A percentile compares a stretch with the other conserved stretches of the same genome.
phyloP scores from a whole-genome alignment of 2,113 vertebrate species.

The Sander vitreus region DNA sequence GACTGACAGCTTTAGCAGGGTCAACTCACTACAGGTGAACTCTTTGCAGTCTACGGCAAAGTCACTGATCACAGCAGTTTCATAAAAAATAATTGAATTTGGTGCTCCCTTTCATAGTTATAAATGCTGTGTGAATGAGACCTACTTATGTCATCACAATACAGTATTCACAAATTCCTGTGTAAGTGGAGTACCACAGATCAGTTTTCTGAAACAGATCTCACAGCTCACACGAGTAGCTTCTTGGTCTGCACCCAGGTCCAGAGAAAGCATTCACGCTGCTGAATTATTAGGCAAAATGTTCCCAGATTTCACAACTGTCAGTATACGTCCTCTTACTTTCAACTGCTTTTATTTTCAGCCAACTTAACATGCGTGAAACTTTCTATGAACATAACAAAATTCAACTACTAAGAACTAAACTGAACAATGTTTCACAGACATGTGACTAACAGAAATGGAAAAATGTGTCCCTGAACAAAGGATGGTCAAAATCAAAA shows the following conservation, averaged over 20 bases:
- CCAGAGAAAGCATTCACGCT: not conserved
- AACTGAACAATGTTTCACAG: no score
- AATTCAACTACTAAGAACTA: no score
- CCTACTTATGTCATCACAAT: not conserved
- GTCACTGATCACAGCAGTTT: not conserved
- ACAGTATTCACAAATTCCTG: not conserved
- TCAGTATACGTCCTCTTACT: not conserved
- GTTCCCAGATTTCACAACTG: constrained; percentile 7
- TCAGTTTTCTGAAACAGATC: not conserved
- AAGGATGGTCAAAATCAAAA: no score
- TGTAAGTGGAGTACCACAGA: not conserved
- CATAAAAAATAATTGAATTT: not conserved
- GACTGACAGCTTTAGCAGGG: not conserved
- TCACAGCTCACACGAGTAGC: not conserved
- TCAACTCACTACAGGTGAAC: not conserved
- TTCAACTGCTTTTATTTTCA: no score
- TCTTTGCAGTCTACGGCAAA: not conserved
- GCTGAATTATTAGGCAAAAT: constrained; percentile 8
- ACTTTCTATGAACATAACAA: no score
- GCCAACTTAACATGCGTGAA: no score
- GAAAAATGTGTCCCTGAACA: no score
- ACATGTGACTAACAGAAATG: no score
- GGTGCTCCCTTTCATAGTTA: not conserved
- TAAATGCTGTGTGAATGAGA: not conserved
- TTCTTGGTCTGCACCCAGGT: not conserved